Conservation (phyloP, 2,113 vertebrate genomes). For the Takifugu flavidus region DNA sequence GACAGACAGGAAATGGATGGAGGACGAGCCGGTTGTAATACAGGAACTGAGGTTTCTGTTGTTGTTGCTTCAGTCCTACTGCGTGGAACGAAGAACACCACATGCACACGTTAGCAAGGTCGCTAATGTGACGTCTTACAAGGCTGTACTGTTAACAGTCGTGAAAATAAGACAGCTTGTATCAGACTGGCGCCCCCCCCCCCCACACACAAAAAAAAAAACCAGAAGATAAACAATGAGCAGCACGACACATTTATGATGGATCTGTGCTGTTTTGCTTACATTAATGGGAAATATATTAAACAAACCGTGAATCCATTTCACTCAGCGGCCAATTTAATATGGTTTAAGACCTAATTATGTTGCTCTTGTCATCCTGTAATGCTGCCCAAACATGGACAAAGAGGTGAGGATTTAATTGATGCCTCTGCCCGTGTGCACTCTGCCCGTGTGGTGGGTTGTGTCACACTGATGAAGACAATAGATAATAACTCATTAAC, state of each 20-base stretch:
- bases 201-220: not conserved
- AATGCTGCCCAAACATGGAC: slow-evolving; percentile 43
- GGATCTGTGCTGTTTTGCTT: slow-evolving; percentile 62
- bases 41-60: no score
- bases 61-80: no score
- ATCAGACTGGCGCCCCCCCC: slow-evolving; percentile 6
- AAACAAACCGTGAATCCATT: slow-evolving; percentile 63
- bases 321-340: slow-evolving; percentile 67
- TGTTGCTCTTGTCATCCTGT: slow-evolving; percentile 62
- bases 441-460: slow-evolving; percentile 29
- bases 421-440: slow-evolving; percentile 29
- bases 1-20: no score
- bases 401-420: slow-evolving; percentile 61
- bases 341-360: slow-evolving; percentile 70
- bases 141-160: not conserved
- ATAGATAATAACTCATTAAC: slow-evolving; percentile 52
- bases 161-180: slow-evolving; percentile 6
- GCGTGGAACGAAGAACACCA: no score
- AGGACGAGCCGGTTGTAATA: no score
- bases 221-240: slow-evolving; percentile 22
- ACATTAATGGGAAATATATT: slow-evolving; percentile 58
- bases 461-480: slow-evolving; percentile 49
- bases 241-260: slow-evolving; percentile 35
- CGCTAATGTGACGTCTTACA: no score
- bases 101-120: no score